Conservation (phyloP, 2,888 invertebrate species). For the Sarcophaga variegata region DNA sequence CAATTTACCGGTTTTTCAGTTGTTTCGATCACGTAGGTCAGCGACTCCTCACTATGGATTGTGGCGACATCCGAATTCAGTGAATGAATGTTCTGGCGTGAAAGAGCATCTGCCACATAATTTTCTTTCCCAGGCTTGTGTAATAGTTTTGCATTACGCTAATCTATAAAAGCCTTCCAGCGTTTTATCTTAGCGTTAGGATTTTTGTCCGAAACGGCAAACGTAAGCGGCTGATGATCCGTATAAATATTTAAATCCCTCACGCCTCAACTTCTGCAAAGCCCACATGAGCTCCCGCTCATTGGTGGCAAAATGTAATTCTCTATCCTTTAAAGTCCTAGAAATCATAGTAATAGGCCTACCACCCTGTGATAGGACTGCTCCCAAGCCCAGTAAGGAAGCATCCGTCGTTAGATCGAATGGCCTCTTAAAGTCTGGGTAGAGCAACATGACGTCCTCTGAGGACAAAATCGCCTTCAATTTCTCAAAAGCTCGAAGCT, state of each 20-base stretch:
- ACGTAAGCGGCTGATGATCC: constrained; percentile 68
- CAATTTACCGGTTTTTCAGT: constrained; percentile 65
- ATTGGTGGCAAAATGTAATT: constrained; percentile 44
- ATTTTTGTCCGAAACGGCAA: constrained; percentile 68
- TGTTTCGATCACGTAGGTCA: constrained; percentile 66
- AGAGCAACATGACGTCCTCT: constrained; percentile 57
- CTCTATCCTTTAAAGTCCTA: constrained; percentile 28
- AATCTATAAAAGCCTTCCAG: constrained; percentile 46
- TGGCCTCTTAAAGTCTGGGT: constrained; percentile 64
- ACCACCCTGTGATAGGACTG: constrained; percentile 50
- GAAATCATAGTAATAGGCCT: constrained; percentile 40
- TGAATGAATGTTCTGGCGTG: constrained; percentile 54
- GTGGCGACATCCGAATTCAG: constrained; percentile 37
- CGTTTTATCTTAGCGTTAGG: constrained; percentile 28
- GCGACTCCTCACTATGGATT: constrained; percentile 58
- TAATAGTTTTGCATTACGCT: constrained; percentile 36
- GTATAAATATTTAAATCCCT: constrained; percentile 68
- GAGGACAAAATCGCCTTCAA: constrained; percentile 53
- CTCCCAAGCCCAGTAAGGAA: constrained; percentile 38
- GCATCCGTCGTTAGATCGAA: constrained; percentile 65
- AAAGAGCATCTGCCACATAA: constrained; percentile 55
- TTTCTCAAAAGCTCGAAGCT: constrained; percentile 61
- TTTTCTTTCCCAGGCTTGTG: constrained; percentile 62
- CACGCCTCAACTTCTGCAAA: constrained; percentile 75
- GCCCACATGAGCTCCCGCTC: constrained; percentile 77